These are phyloP conservation scores for Oscheius sp. DNA, from an alignment of 2,888 invertebrate genomes.

Conservation along the genomic window DNA sequence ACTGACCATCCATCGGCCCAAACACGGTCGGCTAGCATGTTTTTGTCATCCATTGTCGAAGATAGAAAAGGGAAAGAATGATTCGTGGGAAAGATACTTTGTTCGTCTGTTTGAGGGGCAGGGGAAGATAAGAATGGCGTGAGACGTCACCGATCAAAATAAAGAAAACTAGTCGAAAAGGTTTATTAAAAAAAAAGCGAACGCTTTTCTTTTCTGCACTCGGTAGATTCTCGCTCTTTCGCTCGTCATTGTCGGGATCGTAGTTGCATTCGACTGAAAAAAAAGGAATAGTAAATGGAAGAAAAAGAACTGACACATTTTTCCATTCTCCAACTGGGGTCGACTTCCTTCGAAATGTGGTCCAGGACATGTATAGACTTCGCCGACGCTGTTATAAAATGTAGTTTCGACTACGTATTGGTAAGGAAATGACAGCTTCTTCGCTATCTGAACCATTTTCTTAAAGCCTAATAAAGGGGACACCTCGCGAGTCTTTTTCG, in stretches of 20 bases:
- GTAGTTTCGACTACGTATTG: not conserved
- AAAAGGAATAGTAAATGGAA: not conserved
- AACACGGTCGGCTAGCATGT: not conserved
- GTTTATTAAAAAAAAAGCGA: not conserved
- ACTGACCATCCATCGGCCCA: slow-evolving; percentile 29
- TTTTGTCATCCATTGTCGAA: not conserved
- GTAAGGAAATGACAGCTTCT: not conserved
- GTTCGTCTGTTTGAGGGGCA: not conserved
- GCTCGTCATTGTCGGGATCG: slow-evolving; percentile 16
- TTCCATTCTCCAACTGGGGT: not conserved
- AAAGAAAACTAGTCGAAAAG: not conserved
- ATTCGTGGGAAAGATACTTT: no score
- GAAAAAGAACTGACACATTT: slow-evolving; percentile 4
- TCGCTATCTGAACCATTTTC: no score
- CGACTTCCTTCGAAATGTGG: not conserved
- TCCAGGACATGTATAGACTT: slow-evolving; percentile 1
- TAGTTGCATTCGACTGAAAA: slow-evolving; percentile 12
- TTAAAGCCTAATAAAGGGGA: no score
- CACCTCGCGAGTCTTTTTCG: not conserved
- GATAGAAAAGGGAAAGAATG: not conserved
- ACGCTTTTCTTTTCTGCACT: not conserved
- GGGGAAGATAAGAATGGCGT: slow-evolving; percentile 1
- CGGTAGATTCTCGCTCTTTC: slow-evolving; percentile 23
- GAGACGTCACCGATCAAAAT: not conserved
- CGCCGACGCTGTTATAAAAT: slow-evolving; percentile 5